Evolutionary conservation across 2,797 vertebrate species (phyloP).

Genomic region (Nothura maculosa): DNA sequence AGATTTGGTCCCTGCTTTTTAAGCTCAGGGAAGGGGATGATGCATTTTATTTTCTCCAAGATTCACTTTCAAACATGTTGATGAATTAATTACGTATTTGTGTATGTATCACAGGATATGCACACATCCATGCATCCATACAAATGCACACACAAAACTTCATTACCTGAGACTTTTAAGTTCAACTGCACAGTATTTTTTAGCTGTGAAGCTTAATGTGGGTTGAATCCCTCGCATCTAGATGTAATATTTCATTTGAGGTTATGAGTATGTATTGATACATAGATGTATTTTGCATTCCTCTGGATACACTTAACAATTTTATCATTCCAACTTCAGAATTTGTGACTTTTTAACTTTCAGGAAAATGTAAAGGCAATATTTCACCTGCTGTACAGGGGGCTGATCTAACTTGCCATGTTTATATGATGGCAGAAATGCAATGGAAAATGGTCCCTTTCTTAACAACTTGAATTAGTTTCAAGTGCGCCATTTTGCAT

Average conservation of each 20-base stretch:
- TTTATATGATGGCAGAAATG: conserved; percentile 79
- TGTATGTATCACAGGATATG: not conserved
- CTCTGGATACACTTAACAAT: conserved; percentile 62
- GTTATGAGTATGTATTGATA: conserved; percentile 18
- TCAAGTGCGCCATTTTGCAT: conserved; percentile 87
- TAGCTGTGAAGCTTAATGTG: conserved; percentile 36
- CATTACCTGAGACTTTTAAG: not conserved
- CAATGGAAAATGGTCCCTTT: conserved; percentile 81
- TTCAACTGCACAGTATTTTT: conserved; percentile 36
- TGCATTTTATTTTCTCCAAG: not conserved
- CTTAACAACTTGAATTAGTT: conserved; percentile 86
- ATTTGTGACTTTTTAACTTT: conserved; percentile 75
- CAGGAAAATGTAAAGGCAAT: conserved; percentile 69
- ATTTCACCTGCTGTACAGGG: conserved; percentile 62
- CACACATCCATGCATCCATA: not conserved
- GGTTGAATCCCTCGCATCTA: conserved; percentile 40
- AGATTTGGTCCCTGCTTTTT: not conserved
- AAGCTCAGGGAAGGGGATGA: not conserved
- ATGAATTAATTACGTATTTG: conserved; percentile 16
- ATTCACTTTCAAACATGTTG: not conserved
- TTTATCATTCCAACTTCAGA: conserved; percentile 71
- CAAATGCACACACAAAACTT: not conserved
- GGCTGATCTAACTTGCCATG: conserved; percentile 74
- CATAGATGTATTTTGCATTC: conserved; percentile 47
- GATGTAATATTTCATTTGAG: conserved; percentile 49